Percentiles rank a stretch among this genome's conserved stretches.
Conservation (phyloP, 2,888 invertebrate species). For the Cyclophora punctaria region DNA sequence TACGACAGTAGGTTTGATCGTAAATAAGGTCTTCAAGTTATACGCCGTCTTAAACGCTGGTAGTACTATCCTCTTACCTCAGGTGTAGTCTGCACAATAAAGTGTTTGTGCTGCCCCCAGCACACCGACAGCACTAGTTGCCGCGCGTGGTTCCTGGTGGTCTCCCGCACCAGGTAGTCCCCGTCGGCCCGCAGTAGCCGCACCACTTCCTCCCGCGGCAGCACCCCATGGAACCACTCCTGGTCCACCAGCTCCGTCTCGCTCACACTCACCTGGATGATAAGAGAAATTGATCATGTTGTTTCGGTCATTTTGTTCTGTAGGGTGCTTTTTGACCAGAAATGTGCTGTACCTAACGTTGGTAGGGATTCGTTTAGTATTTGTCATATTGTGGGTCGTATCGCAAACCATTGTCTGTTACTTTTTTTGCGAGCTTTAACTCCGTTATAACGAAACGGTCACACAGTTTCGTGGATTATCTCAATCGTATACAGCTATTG, state of each 20-base stretch:
- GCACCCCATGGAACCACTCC: slow-evolving; percentile 97
- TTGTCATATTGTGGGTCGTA: too few species aligned
- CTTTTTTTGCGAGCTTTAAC: too few species aligned
- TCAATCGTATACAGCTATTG: too few species aligned
- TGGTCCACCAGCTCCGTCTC: slow-evolving; percentile 86
- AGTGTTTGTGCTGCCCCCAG: slow-evolving; percentile 97
- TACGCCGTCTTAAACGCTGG: background rate
- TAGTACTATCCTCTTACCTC: slow-evolving; percentile 76
- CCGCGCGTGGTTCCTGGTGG: slow-evolving; percentile 91
- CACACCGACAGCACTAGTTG: slow-evolving; percentile 96
- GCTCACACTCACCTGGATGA: slow-evolving; percentile 53
- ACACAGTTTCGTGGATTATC: too few species aligned
- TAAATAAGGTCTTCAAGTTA: too few species aligned
- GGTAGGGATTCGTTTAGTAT: too few species aligned
- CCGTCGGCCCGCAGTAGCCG: slow-evolving; percentile 92
- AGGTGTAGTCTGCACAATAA: slow-evolving; percentile 95
- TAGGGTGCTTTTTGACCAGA: too few species aligned
- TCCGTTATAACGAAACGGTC: too few species aligned
- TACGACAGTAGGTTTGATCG: too few species aligned
- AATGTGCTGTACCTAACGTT: too few species aligned
- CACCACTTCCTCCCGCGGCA: slow-evolving; percentile 96
- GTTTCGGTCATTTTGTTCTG: too few species aligned
- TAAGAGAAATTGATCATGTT: background rate
- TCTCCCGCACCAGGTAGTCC: slow-evolving; percentile 95
- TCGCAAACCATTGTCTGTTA: too few species aligned